Percentiles rank a stretch among this genome's conserved stretches.
These are phyloP conservation scores for Zygothrica quintamaculata DNA, from an alignment of 2,888 invertebrate species.

Conservation along the genomic window DNA sequence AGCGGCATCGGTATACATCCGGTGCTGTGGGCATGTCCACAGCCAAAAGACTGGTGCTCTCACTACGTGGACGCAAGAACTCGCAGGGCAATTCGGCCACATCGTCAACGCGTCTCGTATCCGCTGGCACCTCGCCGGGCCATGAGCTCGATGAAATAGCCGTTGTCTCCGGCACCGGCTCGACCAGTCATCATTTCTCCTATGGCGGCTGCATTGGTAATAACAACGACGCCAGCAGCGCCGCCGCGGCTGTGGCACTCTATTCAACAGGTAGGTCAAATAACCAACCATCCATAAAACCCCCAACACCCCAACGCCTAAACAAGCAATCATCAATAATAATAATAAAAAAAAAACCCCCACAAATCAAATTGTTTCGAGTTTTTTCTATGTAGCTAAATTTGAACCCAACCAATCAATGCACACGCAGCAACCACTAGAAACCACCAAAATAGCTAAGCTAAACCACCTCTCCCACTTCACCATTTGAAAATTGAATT, in stretches of 20 bases:
- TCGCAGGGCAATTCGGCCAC: conserved; percentile 86
- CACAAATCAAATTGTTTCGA: neutral
- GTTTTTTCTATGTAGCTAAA: too few species aligned
- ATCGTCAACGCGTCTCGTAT: conserved; percentile 85
- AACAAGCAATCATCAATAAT: neutral
- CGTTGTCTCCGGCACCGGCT: conserved; percentile 87
- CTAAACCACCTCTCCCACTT: too few species aligned
- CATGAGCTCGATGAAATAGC: conserved; percentile 89
- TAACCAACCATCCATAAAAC: neutral
- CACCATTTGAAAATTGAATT: too few species aligned
- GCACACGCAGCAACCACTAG: conserved; percentile 1
- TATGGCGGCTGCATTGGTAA: conserved; percentile 81
- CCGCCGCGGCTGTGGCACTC: conserved; percentile 68
- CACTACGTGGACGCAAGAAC: conserved; percentile 87
- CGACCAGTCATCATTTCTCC: conserved; percentile 83
- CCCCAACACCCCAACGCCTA: neutral
- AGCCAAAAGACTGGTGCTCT: conserved; percentile 87
- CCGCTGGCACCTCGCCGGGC: conserved; percentile 84
- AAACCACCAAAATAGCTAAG: too few species aligned
- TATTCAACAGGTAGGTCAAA: conserved; percentile 82
- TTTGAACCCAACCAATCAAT: neutral
- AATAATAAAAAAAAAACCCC: neutral
- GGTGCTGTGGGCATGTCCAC: conserved; percentile 86
- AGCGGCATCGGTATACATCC: conserved; percentile 42
- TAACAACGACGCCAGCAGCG: conserved; percentile 76